Evolutionary conservation across 2,113 vertebrate genomes (phyloP).

Genomic region (Thamnophis sirtalis): DNA sequence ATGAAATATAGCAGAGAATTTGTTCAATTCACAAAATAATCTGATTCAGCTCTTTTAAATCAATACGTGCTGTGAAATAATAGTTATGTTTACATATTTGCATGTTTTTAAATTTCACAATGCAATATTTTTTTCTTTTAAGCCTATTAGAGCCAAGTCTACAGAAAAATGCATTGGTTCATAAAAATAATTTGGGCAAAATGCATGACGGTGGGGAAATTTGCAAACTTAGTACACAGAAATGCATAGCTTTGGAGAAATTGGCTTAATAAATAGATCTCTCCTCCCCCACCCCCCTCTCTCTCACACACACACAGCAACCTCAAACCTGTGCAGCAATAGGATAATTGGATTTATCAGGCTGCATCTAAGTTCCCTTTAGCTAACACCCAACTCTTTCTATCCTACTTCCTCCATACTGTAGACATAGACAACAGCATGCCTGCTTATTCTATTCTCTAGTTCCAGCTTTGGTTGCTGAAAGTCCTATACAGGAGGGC

Average conservation of each 20-base stretch:
- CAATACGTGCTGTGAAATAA: background rate
- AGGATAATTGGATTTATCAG: background rate
- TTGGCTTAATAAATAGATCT: background rate
- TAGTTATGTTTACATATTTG: background rate
- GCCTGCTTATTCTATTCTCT: background rate
- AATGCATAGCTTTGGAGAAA: background rate
- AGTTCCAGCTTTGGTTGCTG: background rate
- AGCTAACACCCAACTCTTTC: background rate
- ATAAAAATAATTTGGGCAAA: background rate
- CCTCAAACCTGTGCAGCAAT: background rate
- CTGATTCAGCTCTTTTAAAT: background rate
- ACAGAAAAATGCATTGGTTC: background rate
- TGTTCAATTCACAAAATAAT: background rate
- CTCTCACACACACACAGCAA: background rate
- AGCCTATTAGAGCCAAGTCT: background rate
- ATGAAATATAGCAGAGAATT: background rate
- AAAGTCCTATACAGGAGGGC: background rate
- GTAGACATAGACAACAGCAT: background rate
- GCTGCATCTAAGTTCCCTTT: background rate
- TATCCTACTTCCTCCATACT: background rate
- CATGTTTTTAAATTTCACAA: background rate
- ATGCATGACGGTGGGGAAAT: background rate
- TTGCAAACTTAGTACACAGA: background rate
- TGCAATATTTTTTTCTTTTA: background rate
- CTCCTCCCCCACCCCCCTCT: too few relatives aligned